Evolutionary conservation across 2,888 invertebrate species (phyloP), one percentile per base, ranked within the genome.

Genomic region (Eupsilia transversa): DNA sequence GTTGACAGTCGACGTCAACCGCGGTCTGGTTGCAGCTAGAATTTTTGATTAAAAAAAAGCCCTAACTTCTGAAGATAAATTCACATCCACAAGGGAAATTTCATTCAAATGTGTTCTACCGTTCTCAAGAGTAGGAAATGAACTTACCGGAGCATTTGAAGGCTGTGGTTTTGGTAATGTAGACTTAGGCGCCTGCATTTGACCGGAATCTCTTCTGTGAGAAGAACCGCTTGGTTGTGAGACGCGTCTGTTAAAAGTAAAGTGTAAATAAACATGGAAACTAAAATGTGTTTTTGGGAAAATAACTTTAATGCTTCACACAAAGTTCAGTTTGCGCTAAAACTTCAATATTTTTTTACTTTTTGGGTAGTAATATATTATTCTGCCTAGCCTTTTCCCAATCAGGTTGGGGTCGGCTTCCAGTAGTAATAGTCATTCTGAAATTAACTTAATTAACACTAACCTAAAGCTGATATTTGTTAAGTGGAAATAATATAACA

Each of bases 191-290:
- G 91, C 86, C 38, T 87, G 87, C 54, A 83, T 63, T 7, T 89
- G 92, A 38, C 88, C 91, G 9, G 79, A 54, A 38, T 91, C 90
- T 74, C 82, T 91, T 67, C 83, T 89, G 12, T 79, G 69, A 6
- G 88, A 84, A 0, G 89, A 68, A 5, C 89, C 90, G 60, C 91
- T 84, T 1, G 92, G 78, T 56, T 93, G 93, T 73, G 92, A 92
- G 43, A 88, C 87, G 54, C 94, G 91, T 79, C 95, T 95, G 86
- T 52, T 64, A 35, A 72, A 54, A 54, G 20, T 6, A 20, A 52
- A 52, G n/a, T 10, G 6, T 35, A 17, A 65, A 65, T 35, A 54
- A 54, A n/a, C 12, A 35, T 54, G 3, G 3, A 52, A 35, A 64
- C 4, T 14, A 35, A 65, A 65, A n/a, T 6, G 17, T 65, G 17